Conservation (phyloP, 2,113 vertebrate species). For the human (Homo sapiens) region GRCh38 chr5:19474001-19474500, state of each 20-base stretch:
- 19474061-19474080: not conserved
- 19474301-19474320: not conserved
- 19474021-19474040: not conserved
- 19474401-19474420: not conserved
- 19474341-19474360: not conserved
- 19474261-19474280: not conserved
- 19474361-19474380: not conserved
- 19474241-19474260: not conserved
- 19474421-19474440: not conserved
- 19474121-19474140: no score
- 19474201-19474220: not conserved
- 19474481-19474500: no score
- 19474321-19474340: not conserved
- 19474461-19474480: no score
- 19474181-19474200: not conserved
- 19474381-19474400: not conserved
- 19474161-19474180: not conserved
- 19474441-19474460: no score
- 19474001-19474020: not conserved
- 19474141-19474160: not conserved
- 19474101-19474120: not conserved
- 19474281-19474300: not conserved
- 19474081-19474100: not conserved
- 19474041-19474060: not conserved
- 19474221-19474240: not conserved